Evolutionary conservation across 2,113 vertebrate genomes (phyloP), one percentile per base, ranked within the genome.

Genomic region (Pseudorasbora parva): DNA sequence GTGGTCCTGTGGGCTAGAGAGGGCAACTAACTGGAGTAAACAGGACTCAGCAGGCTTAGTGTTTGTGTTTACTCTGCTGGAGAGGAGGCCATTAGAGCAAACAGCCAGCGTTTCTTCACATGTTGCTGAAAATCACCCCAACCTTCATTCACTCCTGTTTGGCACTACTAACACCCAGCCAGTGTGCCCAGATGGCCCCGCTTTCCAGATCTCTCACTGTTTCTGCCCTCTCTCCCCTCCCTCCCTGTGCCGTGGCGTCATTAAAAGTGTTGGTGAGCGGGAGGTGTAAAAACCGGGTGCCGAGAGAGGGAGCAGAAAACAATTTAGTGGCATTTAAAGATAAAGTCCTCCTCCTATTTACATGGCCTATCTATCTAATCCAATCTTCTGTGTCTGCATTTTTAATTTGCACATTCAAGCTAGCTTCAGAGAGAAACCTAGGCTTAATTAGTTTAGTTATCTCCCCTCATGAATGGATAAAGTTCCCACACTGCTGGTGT

Each of bases 381-480:
- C 90, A 88, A 87, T 86, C 23, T 91, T 92, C 94, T 91, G 72
- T 84, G 83, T 88, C 91, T 90, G 89, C 91, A 89, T 87, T 86
- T 90, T 86, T 89, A 88, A 93, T 93, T 92, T 93, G 89, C 90
- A 86, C 87, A 79, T 89, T 93, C 89, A 93, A 91, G 90, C 87
- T 86, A 85, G 86, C 80, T 85, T 85, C 78, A 90, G 84, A 86
- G 88, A 89, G 89, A 88, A 88, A 89, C 85, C 90, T 86, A 88
- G 86, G 88, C 93, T 90, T 94, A 94, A 94, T 94, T 92, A 92
- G 88, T 91, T 95, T 94, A 92, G 91, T 91, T 94, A 94, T 94
- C 93, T 93, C 69, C 88, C 83, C 84, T 82, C 90, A 78, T 86
- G 88, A 92, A 90, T 91, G 91, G 92, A 92, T 92, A 91, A 90